Base-by-base conservation (phyloP, 2,797 vertebrate species). In the Chelonia mydas region DNA sequence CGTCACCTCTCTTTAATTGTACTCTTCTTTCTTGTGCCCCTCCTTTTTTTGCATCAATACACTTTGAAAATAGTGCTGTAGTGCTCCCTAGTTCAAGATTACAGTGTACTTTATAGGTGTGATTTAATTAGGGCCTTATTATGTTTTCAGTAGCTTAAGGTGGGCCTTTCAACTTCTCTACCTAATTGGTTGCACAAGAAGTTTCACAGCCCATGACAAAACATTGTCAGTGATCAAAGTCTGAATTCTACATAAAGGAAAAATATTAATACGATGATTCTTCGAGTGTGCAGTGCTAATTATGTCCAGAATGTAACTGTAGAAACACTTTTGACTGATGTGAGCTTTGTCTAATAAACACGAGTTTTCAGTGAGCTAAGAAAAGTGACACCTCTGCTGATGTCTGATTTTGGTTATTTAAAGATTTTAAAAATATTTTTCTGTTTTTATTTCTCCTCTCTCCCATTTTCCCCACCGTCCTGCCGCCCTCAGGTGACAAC, bases 151-250 rank as follows among this genome's bases (percentile, higher is more conserved):
- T 98, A 98, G 98, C 98, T 98, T 98, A 98, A 98, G 98, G 98
- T 98, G 98, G 98, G 98, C 98, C 98, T 98, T 98, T 98, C 97
- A 98, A 98, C 98, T 98, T 98, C 98, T 98, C 99, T 98, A 98
- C 98, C 98, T 99, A 99, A 99, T 99, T 99, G 98, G 98, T 98
- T 98, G 98, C 98, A 98, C 98, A 98, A 98, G 98, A 98, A 98
- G 98, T 98, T 98, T 98, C 98, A 98, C 98, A 98, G 98, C 97
- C 97, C 98, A 98, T 98, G 98, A 98, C 98, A 98, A 99, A 99
- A 99, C 98, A 98, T 98, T 98, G 98, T 98, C 98, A 98, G 98
- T 98, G 98, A 99, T 99, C 98, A 99, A 98, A 99, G 98, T 98
- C 98, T 98, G 98, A 98, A 98, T 98, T 98, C 97, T 97, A 97